Evolutionary conservation across 2,888 invertebrate genomes (phyloP).

Genomic region (Heliconius aoede): DNA sequence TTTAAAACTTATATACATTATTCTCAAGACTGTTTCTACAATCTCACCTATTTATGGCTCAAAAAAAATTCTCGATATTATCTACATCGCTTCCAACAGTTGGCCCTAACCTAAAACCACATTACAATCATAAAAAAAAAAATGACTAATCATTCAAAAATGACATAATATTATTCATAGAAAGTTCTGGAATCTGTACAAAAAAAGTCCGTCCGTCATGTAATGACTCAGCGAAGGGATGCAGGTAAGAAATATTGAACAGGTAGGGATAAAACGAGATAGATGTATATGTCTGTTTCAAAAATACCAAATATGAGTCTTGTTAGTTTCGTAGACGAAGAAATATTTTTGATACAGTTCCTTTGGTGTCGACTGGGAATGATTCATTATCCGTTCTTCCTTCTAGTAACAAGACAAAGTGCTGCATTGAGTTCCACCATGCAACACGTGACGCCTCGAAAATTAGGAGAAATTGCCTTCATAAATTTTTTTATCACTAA

Average conservation of each 20-base stretch:
- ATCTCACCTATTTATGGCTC: neutral
- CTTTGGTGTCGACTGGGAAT: neutral
- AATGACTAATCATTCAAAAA: constrained; percentile 11
- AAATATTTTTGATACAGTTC: neutral
- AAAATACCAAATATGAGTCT: neutral
- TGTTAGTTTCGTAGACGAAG: neutral
- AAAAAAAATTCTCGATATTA: neutral
- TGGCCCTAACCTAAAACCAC: neutral
- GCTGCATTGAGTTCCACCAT: too few relatives aligned
- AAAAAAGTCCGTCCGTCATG: constrained; percentile 26
- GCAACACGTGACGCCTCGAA: too few relatives aligned
- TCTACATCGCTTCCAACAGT: neutral
- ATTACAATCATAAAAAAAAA: constrained; percentile 12
- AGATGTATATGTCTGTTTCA: constrained; percentile 8
- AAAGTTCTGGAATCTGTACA: constrained; percentile 21
- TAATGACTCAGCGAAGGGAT: constrained; percentile 58
- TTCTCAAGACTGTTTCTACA: neutral
- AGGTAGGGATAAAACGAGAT: constrained; percentile 58
- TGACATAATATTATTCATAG: constrained; percentile 28
- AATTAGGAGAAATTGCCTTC: neutral
- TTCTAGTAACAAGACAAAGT: too few relatives aligned
- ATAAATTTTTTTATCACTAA: neutral
- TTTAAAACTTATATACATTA: neutral
- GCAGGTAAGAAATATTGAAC: constrained; percentile 58
- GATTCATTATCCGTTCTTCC: too few relatives aligned